A percentile compares a stretch with the other conserved stretches of the same genome.
Evolutionary conservation across 2,797 vertebrate species (phyloP).

Genomic region (Thalassophryne amazonica): DNA sequence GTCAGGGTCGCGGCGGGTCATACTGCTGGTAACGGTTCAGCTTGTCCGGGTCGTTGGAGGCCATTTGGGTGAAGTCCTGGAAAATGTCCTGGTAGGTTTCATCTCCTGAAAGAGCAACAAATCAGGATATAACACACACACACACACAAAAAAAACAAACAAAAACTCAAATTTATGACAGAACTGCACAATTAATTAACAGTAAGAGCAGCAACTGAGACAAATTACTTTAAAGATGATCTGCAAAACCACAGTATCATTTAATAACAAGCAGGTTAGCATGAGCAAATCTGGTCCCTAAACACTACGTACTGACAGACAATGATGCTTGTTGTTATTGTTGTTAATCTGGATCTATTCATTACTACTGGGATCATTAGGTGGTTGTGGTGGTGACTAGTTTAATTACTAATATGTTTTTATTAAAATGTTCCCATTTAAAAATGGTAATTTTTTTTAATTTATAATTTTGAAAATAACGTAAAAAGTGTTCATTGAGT

Average conservation of each 20-base stretch:
- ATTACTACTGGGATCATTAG: too few species aligned
- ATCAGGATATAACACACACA: background rate
- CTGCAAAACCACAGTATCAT: background rate
- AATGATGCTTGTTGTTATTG: too few species aligned
- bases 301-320: too few species aligned
- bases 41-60: slow-evolving; percentile 95
- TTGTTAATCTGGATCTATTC: too few species aligned
- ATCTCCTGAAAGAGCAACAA: slow-evolving; percentile 80
- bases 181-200: background rate
- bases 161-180: background rate
- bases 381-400: too few species aligned
- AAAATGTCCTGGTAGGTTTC: slow-evolving; percentile 99
- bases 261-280: too few species aligned
- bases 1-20: slow-evolving; percentile 79
- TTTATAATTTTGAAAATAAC: too few species aligned
- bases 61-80: slow-evolving; percentile 98
- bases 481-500: too few species aligned
- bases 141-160: background rate
- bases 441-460: too few species aligned
- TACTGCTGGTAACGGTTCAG: slow-evolving; percentile 91
- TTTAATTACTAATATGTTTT: too few species aligned
- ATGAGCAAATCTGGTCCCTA: too few species aligned
- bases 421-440: too few species aligned
- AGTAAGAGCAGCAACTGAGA: background rate
- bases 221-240: background rate